phyloP scores from a whole-genome alignment of 2,797 vertebrate genomes.

The Pantherophis alleghaniensis region DNA sequence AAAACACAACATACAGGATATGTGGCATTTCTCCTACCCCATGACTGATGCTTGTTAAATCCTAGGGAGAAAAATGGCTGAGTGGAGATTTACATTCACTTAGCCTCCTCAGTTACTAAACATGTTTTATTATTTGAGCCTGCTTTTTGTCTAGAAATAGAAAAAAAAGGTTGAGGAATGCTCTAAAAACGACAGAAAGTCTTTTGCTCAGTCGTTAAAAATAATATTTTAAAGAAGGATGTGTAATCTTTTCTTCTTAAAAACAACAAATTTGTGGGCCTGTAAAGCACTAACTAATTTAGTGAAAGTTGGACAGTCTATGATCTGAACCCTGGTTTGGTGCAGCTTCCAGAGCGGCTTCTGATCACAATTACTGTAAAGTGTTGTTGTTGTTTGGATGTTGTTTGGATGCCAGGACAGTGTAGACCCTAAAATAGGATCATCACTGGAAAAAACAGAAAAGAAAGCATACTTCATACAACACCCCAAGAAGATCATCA shows the following conservation, averaged over 20 bases:
- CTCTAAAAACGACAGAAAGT: conserved; percentile 1
- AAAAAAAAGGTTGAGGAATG: neutral
- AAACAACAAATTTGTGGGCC: neutral
- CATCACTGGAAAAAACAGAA: neutral
- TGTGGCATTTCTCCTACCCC: neutral
- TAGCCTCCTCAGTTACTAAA: neutral
- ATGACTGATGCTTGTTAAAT: neutral
- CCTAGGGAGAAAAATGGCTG: neutral
- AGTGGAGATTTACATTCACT: neutral
- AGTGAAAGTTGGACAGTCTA: neutral
- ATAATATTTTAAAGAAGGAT: conserved; percentile 8
- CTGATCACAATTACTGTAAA: neutral
- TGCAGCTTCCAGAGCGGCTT: neutral
- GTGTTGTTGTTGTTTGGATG: neutral
- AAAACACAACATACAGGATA: neutral
- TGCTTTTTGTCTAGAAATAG: neutral
- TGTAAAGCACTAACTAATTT: conserved; percentile 31
- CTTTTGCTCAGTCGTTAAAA: neutral
- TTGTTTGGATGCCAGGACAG: neutral
- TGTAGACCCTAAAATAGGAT: neutral
- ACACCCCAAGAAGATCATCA: neutral
- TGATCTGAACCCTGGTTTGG: neutral
- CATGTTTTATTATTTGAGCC: neutral
- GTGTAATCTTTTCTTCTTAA: neutral
- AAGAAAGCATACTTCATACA: neutral